Conservation (phyloP, 2,797 vertebrate genomes). For the Arctocebus calabarensis region DNA sequence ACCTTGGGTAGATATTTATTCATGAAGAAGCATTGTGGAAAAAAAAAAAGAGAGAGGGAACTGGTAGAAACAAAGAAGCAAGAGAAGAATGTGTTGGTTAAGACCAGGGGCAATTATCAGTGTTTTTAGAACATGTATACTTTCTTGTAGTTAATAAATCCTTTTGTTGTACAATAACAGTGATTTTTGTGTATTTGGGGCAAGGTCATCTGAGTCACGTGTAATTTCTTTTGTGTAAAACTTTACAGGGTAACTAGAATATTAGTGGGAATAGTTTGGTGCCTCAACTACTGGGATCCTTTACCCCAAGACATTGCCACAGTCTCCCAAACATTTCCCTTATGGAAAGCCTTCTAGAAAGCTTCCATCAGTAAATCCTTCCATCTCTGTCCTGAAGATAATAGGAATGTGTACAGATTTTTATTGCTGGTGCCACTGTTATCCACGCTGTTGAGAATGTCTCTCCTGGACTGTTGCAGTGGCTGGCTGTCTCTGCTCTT, state of each 20-base stretch:
- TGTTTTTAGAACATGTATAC: neutral
- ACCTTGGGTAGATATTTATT: neutral
- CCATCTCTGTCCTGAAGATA: neutral
- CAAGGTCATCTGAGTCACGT: neutral
- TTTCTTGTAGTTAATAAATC: neutral
- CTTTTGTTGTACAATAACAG: neutral
- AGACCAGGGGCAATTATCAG: neutral
- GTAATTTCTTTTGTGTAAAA: neutral
- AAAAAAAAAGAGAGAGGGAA: neutral
- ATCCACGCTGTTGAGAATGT: too few species aligned
- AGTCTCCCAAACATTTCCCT: neutral
- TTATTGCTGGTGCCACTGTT: neutral
- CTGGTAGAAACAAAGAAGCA: neutral
- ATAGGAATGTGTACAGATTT: neutral
- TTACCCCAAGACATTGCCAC: neutral
- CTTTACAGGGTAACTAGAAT: neutral
- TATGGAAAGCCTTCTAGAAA: neutral
- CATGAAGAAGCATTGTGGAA: neutral
- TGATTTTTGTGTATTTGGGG: neutral
- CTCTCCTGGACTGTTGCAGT: neutral
- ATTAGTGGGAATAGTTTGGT: neutral
- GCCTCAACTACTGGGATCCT: neutral
- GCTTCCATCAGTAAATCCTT: neutral
- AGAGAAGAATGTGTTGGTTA: neutral
- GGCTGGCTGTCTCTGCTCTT: neutral